Percentiles rank a stretch among this genome's conserved stretches.
Conservation (phyloP, 2,113 vertebrate species). For the Fregetta grallaria region DNA sequence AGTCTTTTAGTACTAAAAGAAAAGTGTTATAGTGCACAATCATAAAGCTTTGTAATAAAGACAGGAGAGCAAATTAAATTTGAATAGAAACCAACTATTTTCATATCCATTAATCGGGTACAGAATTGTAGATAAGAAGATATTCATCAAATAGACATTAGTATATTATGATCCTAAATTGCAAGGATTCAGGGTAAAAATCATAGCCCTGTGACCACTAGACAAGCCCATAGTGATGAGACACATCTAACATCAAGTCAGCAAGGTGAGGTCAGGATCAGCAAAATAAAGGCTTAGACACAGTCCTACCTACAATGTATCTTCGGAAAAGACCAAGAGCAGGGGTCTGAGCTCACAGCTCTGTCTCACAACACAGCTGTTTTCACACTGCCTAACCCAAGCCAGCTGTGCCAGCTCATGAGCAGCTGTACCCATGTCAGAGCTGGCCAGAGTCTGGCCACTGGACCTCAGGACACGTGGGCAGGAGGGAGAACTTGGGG, state of each 20-base stretch:
- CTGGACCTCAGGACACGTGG: neutral
- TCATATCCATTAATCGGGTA: neutral
- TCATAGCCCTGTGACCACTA: neutral
- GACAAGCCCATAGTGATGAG: neutral
- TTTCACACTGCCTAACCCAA: neutral
- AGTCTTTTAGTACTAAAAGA: neutral
- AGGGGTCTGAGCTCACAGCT: neutral
- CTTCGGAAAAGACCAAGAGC: neutral
- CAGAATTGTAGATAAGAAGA: neutral
- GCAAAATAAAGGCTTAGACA: neutral
- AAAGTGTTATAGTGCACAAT: neutral
- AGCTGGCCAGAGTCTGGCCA: neutral
- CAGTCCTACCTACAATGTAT: neutral
- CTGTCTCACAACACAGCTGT: neutral
- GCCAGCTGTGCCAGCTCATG: neutral
- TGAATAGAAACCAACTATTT: neutral
- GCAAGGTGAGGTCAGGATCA: neutral
- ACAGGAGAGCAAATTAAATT: neutral
- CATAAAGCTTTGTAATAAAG: neutral
- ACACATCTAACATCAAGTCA: neutral
- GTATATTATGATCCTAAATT: neutral
- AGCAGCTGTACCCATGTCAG: neutral
- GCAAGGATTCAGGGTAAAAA: neutral
- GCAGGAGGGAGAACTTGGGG: neutral
- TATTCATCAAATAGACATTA: neutral